Evolutionary conservation across 2,888 invertebrate species (phyloP).

Genomic region (Caenorhabditis imperialis): DNA sequence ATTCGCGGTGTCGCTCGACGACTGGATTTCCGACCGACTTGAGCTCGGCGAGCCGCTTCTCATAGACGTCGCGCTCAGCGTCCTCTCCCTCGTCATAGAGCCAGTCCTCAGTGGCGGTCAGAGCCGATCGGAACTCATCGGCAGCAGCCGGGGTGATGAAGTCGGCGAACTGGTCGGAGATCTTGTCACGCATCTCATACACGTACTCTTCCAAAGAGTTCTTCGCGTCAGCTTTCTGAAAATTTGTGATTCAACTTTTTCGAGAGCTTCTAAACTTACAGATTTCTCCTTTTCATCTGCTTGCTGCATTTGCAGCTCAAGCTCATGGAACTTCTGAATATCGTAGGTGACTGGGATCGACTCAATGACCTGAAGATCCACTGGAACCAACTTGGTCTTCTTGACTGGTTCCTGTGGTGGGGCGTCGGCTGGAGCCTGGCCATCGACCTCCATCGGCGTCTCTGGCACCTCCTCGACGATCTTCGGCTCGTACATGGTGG

Average conservation of each 20-base stretch:
- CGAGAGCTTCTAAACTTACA: too few species aligned
- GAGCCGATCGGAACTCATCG: conserved; percentile 79
- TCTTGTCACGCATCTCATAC: conserved; percentile 92
- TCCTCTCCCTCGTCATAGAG: conserved; percentile 97
- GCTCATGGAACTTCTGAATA: conserved; percentile 82
- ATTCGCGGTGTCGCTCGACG: conserved; percentile 87
- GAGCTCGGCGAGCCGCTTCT: conserved; percentile 80
- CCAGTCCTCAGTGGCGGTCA: conserved; percentile 94
- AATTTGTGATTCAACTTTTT: too few species aligned
- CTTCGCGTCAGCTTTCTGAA: conserved; percentile 92
- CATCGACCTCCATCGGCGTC: conserved; percentile 62
- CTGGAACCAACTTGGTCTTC: conserved; percentile 88
- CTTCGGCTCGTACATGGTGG: conserved; percentile 83
- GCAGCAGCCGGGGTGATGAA: conserved; percentile 85
- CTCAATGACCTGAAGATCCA: conserved; percentile 89
- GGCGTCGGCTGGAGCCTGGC: conserved; percentile 80
- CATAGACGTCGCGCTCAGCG: conserved; percentile 85
- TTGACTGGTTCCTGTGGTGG: conserved; percentile 79
- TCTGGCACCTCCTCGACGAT: conserved; percentile 64
- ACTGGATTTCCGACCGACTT: conserved; percentile 90
- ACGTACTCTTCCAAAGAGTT: conserved; percentile 98
- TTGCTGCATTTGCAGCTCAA: conserved; percentile 82
- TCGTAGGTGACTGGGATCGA: conserved; percentile 84
- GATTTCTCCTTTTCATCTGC: conserved; percentile 94
- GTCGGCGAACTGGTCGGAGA: conserved; percentile 85